phyloP scores from a whole-genome alignment of 2,113 vertebrate species.

The Syrrhaptes paradoxus region DNA sequence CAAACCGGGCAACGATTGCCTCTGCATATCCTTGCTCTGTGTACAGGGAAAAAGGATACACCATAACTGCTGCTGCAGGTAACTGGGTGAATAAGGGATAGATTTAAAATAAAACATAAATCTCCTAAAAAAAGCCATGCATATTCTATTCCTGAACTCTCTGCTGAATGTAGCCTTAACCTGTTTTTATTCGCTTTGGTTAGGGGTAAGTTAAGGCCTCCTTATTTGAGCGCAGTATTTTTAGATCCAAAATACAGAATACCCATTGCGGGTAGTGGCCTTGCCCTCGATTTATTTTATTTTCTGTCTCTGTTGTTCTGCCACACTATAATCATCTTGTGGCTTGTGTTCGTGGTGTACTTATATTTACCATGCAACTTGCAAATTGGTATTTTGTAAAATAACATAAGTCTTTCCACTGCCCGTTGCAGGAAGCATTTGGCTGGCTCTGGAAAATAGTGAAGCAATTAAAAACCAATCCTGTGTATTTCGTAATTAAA shows the following conservation, averaged over 20 bases:
- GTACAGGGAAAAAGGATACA: not conserved
- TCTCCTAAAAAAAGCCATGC: not conserved
- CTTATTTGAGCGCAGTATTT: not conserved
- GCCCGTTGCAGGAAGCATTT: not conserved
- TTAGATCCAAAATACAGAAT: not conserved
- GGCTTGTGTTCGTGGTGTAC: not conserved
- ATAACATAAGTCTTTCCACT: not conserved
- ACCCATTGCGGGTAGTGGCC: not conserved
- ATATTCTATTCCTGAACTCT: not conserved
- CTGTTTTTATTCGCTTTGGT: not conserved
- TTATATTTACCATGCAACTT: not conserved
- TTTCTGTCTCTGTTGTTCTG: not conserved
- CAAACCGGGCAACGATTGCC: not conserved
- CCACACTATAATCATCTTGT: not conserved
- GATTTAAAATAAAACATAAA: not conserved
- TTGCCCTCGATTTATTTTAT: conserved; percentile 13
- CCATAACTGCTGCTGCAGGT: not conserved
- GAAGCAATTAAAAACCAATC: not conserved
- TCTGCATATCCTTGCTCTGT: not conserved
- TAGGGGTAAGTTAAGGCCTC: not conserved
- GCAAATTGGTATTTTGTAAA: not conserved
- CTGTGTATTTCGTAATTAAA: not conserved
- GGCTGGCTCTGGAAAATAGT: not conserved
- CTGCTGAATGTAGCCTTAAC: not conserved
- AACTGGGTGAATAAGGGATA: not conserved